Evolutionary conservation across 2,113 vertebrate species (phyloP).

Genomic region (Pterocles burchelli): DNA sequence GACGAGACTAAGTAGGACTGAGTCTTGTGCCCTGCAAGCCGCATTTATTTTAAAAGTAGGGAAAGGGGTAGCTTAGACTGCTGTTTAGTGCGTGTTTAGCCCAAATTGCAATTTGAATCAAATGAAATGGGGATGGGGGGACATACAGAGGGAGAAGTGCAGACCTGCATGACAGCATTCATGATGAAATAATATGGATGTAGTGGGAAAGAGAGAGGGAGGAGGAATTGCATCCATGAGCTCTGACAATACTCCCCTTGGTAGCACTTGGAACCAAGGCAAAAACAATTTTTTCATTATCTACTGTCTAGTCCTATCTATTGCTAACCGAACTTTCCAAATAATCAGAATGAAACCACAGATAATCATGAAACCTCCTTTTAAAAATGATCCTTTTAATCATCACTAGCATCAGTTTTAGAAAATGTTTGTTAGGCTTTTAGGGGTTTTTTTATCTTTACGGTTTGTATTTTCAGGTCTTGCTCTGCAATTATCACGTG

Average conservation of each 20-base stretch:
- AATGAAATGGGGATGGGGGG: background rate
- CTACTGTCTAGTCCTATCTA: background rate
- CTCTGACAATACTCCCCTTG: background rate
- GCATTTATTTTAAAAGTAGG: slow-evolving; percentile 17
- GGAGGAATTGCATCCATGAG: background rate
- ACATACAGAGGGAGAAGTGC: background rate
- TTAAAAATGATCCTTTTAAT: background rate
- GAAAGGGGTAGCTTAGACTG: background rate
- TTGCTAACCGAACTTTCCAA: slow-evolving; percentile 34
- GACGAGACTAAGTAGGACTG: background rate
- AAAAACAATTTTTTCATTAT: background rate
- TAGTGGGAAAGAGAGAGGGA: background rate
- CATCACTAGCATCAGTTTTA: background rate
- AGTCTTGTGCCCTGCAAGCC: background rate
- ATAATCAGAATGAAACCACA: slow-evolving; percentile 40
- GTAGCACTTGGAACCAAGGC: background rate
- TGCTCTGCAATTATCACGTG: background rate
- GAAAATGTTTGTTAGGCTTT: background rate
- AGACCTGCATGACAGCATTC: background rate
- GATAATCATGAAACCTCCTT: background rate
- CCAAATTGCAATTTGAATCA: background rate
- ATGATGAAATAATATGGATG: background rate
- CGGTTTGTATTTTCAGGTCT: background rate
- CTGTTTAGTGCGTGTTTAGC: background rate
- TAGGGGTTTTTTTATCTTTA: background rate